Evolutionary conservation across 2,888 invertebrate species (phyloP), one percentile per base, ranked within the genome.

Genomic region (Phengaris alcon): DNA sequence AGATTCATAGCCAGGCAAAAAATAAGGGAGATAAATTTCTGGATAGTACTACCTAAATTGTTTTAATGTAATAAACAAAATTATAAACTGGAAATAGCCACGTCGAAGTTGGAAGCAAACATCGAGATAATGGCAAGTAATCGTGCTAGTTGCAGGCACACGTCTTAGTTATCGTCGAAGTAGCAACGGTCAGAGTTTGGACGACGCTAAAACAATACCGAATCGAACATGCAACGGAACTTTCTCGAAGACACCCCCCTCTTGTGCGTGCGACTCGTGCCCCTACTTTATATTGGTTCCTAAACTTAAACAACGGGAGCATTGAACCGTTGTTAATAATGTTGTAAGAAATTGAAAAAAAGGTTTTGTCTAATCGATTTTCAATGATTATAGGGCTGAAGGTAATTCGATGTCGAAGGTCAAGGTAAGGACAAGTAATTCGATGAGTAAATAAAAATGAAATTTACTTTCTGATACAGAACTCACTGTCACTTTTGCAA

Each of bases 221-320:
- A 90, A 92, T 92, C 90, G 90, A 91, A 88, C 90, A 91, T 93
- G 91, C 91, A 90, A 86, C 87, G 88, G 89, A 93, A 92, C 90
- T 91, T 90, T 84, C 85, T 86, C 90, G 87, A 90, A 90, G 89
- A 91, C 88, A 90, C 87, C 88, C 88, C 87, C 88, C 88, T 88
- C 89, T 87, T 85, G 89, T 91, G 91, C 90, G 92, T 91, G 90
- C 86, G 86, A 87, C 83, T 81, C 82, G 84, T 86, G 85, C 84
- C 79, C 83, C 82, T 91, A 92, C 91, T 92, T 90, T 90, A 91
- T 93, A 92, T 92, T 92, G 91, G 88, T 90, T 86, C 81, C 81
- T 86, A 88, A 93, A 91, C 88, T 93, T 91, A 81, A 86, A 82
- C 89, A 86, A 78, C 79, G 76, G 79, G 80, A 81, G 84, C 84